Base-by-base conservation (phyloP, 2,797 vertebrate genomes). In the Martes flavigula region DNA sequence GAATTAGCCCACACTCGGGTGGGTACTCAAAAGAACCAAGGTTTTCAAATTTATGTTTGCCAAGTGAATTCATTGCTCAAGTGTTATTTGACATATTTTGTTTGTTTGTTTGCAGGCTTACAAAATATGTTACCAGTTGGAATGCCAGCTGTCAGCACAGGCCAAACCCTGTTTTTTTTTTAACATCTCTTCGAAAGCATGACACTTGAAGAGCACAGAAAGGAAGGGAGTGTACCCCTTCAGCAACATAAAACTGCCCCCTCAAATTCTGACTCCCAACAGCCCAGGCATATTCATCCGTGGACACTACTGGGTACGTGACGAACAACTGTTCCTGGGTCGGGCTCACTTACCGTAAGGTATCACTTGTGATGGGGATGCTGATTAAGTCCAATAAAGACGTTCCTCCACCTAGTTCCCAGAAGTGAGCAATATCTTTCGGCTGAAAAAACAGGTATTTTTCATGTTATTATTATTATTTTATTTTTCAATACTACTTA, bases 321-420 rank as follows among this genome's bases (percentile, higher is more conserved):
- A n/a, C 9, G n/a, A 15, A 66, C 38, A 11, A 4, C 21, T 40
- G 12, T 38, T 60, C 25, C 15, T 3, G 18, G 51, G 27, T 30
- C 21, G 56, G 77, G 56, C 87, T 88, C 81, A 91, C 98, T 97
- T 96, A 99, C 99, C 99, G 98, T 97, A 99, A 89, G 83, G 98
- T 99, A 87, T 98, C 98, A 95, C 98, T 97, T 60, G 99, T 99
- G 96, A 99, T 99, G 38, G 99, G 99, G 97, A 99, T 99, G 97
- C 98, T 99, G 96, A 99, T 99, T 86, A 99, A 99, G 97, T 99
- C 99, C 98, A 99, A 98, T 85, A 99, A 98, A 8, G 99, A 99
- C 2, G 99, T 99, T 91, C 99, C 99, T 97, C 99, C 99, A 96
- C 99, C 99, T 84, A 99, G 98, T 98, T 99, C 99, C 99, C 99